Evolutionary conservation across 2,113 vertebrate genomes (phyloP).

Genomic region (Erpornis zantholeuca): DNA sequence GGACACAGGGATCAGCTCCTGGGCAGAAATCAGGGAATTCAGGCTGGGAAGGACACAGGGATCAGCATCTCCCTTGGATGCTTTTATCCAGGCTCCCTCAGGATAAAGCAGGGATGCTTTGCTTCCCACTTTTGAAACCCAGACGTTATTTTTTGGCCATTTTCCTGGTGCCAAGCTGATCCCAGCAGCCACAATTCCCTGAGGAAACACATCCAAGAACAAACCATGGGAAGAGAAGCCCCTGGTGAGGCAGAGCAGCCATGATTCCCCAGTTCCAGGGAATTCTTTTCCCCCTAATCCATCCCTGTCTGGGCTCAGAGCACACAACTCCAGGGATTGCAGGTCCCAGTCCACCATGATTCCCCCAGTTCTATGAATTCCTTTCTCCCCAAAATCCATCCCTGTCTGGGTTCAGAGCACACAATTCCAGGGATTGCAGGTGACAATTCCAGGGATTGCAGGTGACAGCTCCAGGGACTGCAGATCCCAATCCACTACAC

Average conservation of each 20-base stretch:
- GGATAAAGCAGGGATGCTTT: not conserved
- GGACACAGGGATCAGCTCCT: not conserved
- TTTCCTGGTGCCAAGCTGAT: not conserved
- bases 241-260: fast-evolving
- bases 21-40: not conserved
- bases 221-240: not conserved
- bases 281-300: too few relatives aligned
- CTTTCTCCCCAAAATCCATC: not conserved
- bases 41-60: not conserved
- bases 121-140: not conserved
- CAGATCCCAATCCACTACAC: too few relatives aligned
- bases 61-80: fast-evolving
- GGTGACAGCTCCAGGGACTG: too few relatives aligned
- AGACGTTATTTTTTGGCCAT: not conserved
- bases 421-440: too few relatives aligned
- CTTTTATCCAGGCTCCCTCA: not conserved
- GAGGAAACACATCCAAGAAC: not conserved
- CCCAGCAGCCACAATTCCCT: not conserved
- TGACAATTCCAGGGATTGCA: too few relatives aligned
- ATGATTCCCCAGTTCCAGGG: too few relatives aligned
- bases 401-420: not conserved
- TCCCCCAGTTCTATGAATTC: not conserved
- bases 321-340: too few relatives aligned
- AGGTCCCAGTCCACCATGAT: too few relatives aligned
- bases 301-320: too few relatives aligned